Conservation (phyloP, 2,888 invertebrate genomes). For the Gymnoscelis rufifasciata region DNA sequence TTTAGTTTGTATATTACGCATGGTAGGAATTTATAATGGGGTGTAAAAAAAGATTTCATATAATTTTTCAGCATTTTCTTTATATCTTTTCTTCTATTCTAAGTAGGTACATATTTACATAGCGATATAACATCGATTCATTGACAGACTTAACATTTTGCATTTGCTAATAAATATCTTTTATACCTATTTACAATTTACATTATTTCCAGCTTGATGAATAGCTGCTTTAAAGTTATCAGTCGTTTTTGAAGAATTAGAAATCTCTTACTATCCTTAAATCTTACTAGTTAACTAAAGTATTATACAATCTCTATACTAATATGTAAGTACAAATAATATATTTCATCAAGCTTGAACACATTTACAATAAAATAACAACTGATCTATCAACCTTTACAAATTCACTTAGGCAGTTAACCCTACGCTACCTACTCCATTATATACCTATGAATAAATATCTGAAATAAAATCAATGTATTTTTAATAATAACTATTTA, state of each 20-base stretch:
- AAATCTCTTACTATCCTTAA: conserved; percentile 9
- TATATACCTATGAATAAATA: conserved; percentile 63
- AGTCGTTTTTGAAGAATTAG: conserved; percentile 50
- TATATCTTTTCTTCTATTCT: conserved; percentile 46
- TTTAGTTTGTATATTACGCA: neutral
- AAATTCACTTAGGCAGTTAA: conserved; percentile 21
- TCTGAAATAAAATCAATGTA: conserved; percentile 54
- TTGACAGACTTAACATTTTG: conserved; percentile 24
- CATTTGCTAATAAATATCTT: conserved; percentile 50
- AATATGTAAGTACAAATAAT: conserved; percentile 29
- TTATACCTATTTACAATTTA: conserved; percentile 54
- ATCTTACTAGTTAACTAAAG: conserved; percentile 25
- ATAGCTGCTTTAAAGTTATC: conserved; percentile 53
- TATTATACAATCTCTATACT: conserved; percentile 20
- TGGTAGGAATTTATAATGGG: neutral
- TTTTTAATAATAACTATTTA: conserved; percentile 64
- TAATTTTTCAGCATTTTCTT: conserved; percentile 41
- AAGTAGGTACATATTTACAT: conserved; percentile 57
- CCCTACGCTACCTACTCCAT: conserved; percentile 40
- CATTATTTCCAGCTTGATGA: conserved; percentile 31
- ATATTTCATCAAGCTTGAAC: conserved; percentile 61
- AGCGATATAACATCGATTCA: conserved; percentile 40
- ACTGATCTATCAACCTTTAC: conserved; percentile 51
- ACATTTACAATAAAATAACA: conserved; percentile 64
- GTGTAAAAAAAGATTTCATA: conserved; percentile 10